A percentile compares a stretch with the other conserved stretches of the same genome.
Conservation (phyloP, 2,113 vertebrate genomes). For the Sylvicapra grimmia region DNA sequence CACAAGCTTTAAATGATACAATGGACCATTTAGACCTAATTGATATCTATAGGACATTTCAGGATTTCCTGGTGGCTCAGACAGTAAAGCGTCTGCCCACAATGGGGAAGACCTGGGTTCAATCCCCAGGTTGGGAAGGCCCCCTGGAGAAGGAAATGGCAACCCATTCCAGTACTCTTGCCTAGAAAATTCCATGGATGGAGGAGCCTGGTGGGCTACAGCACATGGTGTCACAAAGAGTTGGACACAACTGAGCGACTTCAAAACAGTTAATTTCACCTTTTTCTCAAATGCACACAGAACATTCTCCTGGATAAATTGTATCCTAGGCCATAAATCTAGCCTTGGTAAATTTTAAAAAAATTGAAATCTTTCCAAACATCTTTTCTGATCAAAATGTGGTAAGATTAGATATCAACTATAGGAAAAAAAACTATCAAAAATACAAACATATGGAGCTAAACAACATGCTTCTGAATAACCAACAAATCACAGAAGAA, state of each 20-base stretch:
- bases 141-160: too few relatives aligned
- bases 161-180: too few relatives aligned
- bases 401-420: background rate
- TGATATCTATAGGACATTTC: background rate
- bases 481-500: background rate
- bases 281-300: background rate
- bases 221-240: too few relatives aligned
- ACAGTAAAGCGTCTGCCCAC: too few relatives aligned
- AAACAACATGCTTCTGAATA: background rate
- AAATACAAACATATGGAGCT: background rate
- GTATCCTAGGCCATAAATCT: background rate
- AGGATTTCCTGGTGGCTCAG: too few relatives aligned
- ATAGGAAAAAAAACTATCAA: background rate
- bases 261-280: background rate
- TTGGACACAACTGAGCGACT: rapidly evolving
- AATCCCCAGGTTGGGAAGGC: rapidly evolving
- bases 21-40: background rate
- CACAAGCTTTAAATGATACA: background rate
- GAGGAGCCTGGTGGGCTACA: too few relatives aligned
- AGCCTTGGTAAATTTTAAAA: background rate
- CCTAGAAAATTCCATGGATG: too few relatives aligned
- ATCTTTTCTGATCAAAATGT: background rate
- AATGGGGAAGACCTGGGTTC: too few relatives aligned
- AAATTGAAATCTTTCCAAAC: background rate
- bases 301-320: background rate